Percentiles rank a stretch among this genome's conserved stretches.
These are phyloP conservation scores for Caenorhabditis sp. DNA, from an alignment of 2,888 invertebrate genomes.

Conservation along the genomic window DNA sequence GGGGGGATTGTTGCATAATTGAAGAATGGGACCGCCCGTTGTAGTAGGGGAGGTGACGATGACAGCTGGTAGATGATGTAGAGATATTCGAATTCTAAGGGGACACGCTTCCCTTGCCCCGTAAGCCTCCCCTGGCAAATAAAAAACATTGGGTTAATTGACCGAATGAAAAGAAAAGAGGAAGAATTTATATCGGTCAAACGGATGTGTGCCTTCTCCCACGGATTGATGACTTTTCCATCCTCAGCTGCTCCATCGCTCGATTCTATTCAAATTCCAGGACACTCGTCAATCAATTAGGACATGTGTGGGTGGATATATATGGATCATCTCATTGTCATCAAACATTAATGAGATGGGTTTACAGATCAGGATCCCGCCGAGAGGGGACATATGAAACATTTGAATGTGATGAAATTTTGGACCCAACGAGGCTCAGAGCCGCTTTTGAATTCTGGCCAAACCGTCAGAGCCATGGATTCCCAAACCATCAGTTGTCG, in stretches of 20 bases:
- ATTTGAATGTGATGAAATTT: slow-evolving; percentile 7
- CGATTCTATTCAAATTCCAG: slow-evolving; percentile 57
- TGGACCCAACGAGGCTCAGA: neutral
- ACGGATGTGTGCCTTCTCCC: slow-evolving; percentile 39
- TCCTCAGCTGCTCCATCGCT: slow-evolving; percentile 40
- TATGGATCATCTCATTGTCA: slow-evolving; percentile 12
- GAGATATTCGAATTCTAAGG: slow-evolving; percentile 45
- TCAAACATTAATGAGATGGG: slow-evolving; percentile 46
- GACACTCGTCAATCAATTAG: slow-evolving; percentile 59
- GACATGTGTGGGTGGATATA: neutral
- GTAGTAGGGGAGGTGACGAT: neutral
- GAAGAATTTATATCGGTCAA: slow-evolving; percentile 57
- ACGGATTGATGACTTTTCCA: slow-evolving; percentile 42
- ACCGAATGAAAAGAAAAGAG: slow-evolving; percentile 25
- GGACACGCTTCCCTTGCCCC: slow-evolving; percentile 44
- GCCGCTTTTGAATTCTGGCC: slow-evolving; percentile 16
- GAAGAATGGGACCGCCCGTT: slow-evolving; percentile 33
- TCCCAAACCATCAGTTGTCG: too few species aligned
- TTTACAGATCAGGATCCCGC: neutral
- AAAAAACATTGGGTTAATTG: slow-evolving; percentile 48
- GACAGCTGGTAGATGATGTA: slow-evolving; percentile 50
- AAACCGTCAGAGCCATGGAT: neutral
- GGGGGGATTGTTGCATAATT: slow-evolving; percentile 57
- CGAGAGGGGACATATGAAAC: slow-evolving; percentile 1
- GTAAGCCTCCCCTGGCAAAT: slow-evolving; percentile 23